phyloP scores from a whole-genome alignment of 2,888 invertebrate genomes.

The Eupithecia abbreviata region DNA sequence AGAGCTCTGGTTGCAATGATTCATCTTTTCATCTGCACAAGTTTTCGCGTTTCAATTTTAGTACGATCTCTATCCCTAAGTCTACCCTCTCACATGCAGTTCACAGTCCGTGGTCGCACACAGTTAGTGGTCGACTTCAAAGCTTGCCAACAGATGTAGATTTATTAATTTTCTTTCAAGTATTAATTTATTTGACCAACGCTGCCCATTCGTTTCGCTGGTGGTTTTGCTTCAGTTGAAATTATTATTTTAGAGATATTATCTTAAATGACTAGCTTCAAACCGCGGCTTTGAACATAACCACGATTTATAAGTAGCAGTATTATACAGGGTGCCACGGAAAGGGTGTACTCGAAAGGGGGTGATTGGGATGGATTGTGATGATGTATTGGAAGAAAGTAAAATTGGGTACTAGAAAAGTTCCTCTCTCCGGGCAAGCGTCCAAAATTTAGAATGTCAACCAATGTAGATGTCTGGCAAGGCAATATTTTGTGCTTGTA shows the following conservation, averaged over 20 bases:
- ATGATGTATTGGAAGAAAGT: too few relatives aligned
- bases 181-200: constrained; percentile 32
- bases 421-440: too few relatives aligned
- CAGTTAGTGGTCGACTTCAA: constrained; percentile 44
- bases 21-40: background rate
- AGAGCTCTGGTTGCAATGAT: background rate
- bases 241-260: background rate
- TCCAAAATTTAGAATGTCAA: too few relatives aligned
- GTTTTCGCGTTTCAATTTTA: background rate
- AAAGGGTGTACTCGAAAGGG: too few relatives aligned
- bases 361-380: too few relatives aligned
- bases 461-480: too few relatives aligned
- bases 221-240: constrained; percentile 8
- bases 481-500: too few relatives aligned
- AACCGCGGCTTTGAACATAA: background rate
- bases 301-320: background rate
- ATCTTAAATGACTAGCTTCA: background rate
- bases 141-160: constrained; percentile 32
- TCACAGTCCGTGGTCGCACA: constrained; percentile 30
- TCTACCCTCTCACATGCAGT: constrained; percentile 24
- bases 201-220: constrained; percentile 29
- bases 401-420: too few relatives aligned
- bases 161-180: constrained; percentile 48
- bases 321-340: too few relatives aligned
- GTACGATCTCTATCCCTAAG: background rate